Evolutionary conservation across 2,888 invertebrate species (phyloP).

Genomic region (Tenthredo notha): DNA sequence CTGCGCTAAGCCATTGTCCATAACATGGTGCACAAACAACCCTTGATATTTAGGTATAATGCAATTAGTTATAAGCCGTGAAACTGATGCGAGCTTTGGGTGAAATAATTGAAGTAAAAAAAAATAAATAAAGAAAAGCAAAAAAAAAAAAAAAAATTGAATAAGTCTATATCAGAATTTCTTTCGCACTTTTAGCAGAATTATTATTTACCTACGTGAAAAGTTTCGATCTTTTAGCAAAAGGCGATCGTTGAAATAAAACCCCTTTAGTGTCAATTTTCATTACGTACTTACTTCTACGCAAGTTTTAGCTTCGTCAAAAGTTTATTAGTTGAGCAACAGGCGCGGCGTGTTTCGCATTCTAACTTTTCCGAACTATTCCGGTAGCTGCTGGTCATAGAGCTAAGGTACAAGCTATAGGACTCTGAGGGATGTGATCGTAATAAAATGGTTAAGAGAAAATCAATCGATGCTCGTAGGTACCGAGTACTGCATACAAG

Average conservation of each 20-base stretch:
- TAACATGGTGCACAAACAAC: background rate
- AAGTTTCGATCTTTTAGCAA: background rate
- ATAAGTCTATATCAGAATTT: background rate
- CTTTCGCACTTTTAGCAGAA: background rate
- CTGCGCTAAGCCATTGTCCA: slow-evolving; percentile 6
- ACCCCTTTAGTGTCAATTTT: slow-evolving; percentile 37
- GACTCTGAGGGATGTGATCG: background rate
- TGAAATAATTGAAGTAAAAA: background rate
- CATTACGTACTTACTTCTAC: slow-evolving; percentile 19
- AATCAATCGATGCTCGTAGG: background rate
- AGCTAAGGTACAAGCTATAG: background rate
- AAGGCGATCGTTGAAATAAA: slow-evolving; percentile 3
- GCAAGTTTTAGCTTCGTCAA: slow-evolving; percentile 34
- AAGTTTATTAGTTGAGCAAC: slow-evolving; percentile 46
- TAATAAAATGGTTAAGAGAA: background rate
- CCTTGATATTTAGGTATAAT: background rate
- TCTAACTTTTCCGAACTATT: slow-evolving; percentile 30
- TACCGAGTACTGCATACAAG: background rate
- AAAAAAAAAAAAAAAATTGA: background rate
- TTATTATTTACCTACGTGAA: background rate
- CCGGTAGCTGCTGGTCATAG: background rate
- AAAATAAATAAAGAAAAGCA: no score
- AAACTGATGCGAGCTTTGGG: background rate
- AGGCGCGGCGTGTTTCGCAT: slow-evolving; percentile 35
- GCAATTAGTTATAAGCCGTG: background rate